These are phyloP conservation scores for Ecliptopera silaceata DNA, from an alignment of 2,888 invertebrate genomes.

Conservation along the genomic window DNA sequence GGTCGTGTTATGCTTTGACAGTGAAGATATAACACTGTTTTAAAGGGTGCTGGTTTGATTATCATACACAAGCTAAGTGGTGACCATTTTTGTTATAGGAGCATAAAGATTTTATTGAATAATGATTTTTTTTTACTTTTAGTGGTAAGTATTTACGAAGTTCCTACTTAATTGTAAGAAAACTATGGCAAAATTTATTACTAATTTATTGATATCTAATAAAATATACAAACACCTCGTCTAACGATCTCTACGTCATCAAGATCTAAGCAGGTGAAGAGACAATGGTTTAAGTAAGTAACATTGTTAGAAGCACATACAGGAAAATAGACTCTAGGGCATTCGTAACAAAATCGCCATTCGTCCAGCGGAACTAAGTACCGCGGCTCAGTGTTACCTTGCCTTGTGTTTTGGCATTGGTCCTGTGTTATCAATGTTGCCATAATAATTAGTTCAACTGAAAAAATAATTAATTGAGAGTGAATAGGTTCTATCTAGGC, in stretches of 20 bases:
- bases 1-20: too few relatives aligned
- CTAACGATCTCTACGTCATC: background rate
- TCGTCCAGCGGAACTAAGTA: background rate
- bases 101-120: too few relatives aligned
- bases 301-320: constrained; percentile 38
- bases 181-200: too few relatives aligned
- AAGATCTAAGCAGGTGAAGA: constrained; percentile 29
- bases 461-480: background rate
- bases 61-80: too few relatives aligned
- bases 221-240: constrained; percentile 34
- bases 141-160: too few relatives aligned
- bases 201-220: background rate
- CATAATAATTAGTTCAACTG: background rate
- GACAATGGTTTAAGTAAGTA: constrained; percentile 41
- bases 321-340: constrained; percentile 42
- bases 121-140: too few relatives aligned
- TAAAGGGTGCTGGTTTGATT: too few relatives aligned
- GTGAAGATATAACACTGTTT: too few relatives aligned
- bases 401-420: background rate
- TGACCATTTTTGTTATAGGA: too few relatives aligned
- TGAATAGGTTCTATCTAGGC: too few relatives aligned
- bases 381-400: background rate
- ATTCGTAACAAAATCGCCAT: constrained; percentile 28
- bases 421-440: background rate
- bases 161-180: too few relatives aligned